Base-by-base conservation (phyloP, 2,113 vertebrate genomes). In the Athene cunicularia region DNA sequence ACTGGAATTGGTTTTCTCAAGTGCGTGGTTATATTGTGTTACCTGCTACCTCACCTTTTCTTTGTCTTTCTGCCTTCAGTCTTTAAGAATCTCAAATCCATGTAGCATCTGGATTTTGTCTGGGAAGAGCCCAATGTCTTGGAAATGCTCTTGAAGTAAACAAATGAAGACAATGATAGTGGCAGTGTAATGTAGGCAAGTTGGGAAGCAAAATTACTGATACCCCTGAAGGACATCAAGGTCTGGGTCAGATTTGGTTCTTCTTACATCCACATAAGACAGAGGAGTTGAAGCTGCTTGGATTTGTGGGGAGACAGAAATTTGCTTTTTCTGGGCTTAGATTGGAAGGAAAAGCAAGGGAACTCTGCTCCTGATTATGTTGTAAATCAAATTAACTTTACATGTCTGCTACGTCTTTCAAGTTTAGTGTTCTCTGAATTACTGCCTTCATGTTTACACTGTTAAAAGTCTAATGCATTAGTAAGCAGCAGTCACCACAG, bases 361-460 rank as follows among this genome's bases (percentile, higher is more conserved):
- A 86, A 76, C 73, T 96, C 86, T 94, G 80, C 50, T 85, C 49
- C 70, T 93, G 74, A 90, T 96, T 93, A 90, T 88, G 28, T 77
- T 55, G 66, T 88, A 96, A 95, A 97, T 97, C 86, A 96, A 94
- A 96, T 96, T 97, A 97, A 88, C 84, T 94, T 95, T 90, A 85
- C 70, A 80, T 0, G 8, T 85, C 83, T 95, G 70, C 52, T 89
- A 30, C 0, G 2, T 95, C 95, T 94, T 95, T 95, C 89, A 97
- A 85, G 80, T 96, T 95, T 92, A 95, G 84, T 95, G 95, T 93
- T 96, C 86, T 94, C 87, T 96, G 96, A 97, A 94, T 96, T 97
- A 94, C 80, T 93, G 93, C 91, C 86, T 96, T 93, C 81, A 71
- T 97, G 87, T 97, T 96, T 94, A 91, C 89, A 76, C 84, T 90